A percentile compares a stretch with the other conserved stretches of the same genome.
These are phyloP conservation scores for Machimus atricapillus DNA, from an alignment of 2,888 invertebrate genomes.

Conservation along the genomic window DNA sequence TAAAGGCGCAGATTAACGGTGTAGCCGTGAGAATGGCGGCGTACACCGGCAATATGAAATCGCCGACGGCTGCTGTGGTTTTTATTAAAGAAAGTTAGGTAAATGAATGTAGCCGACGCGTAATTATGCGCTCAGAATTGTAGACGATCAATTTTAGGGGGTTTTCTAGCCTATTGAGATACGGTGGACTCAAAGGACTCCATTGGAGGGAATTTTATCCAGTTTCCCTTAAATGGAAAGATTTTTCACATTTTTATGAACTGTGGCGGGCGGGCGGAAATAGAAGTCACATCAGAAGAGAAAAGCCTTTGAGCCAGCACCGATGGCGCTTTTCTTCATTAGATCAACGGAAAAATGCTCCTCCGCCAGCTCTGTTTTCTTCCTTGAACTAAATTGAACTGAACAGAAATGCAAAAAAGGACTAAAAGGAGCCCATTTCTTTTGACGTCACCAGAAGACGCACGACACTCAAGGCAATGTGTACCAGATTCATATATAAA, in stretches of 20 bases:
- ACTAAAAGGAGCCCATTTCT: background rate
- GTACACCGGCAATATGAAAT: background rate
- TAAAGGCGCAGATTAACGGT: conserved; percentile 2
- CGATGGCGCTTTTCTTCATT: background rate
- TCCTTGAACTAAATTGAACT: background rate
- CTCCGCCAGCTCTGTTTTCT: background rate
- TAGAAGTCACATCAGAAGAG: background rate
- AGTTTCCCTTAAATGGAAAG: background rate
- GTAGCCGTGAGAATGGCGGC: background rate
- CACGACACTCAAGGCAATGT: background rate
- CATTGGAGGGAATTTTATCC: background rate
- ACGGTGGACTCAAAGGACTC: background rate
- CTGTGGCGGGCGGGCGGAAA: background rate
- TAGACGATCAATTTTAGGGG: background rate
- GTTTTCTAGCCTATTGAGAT: background rate
- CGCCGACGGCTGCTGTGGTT: background rate
- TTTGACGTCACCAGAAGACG: background rate
- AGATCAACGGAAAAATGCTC: background rate
- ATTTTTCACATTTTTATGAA: background rate
- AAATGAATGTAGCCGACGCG: background rate
- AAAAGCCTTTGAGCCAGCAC: background rate
- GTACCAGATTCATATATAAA: background rate
- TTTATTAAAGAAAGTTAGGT: conserved; percentile 15
- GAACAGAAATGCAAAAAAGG: background rate
- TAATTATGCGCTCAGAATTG: background rate